A percentile compares a stretch with the other conserved stretches of the same genome.
These are phyloP conservation scores for Xiphophorus birchmanni DNA, from an alignment of 2,797 vertebrate species.

Conservation along the genomic window DNA sequence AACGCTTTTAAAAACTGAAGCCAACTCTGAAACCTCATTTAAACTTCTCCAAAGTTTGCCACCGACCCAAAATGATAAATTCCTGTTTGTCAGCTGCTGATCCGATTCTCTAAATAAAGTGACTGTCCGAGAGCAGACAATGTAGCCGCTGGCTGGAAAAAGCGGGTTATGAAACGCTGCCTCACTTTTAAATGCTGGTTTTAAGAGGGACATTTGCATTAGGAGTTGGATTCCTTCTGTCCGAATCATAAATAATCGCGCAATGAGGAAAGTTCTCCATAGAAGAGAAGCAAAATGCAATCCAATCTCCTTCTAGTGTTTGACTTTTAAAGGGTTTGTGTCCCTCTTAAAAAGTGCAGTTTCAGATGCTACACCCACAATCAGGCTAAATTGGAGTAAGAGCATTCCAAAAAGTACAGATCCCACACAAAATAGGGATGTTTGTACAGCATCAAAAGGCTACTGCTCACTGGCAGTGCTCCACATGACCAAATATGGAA, in stretches of 20 bases:
- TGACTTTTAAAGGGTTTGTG: slow-evolving; percentile 58
- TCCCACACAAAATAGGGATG: slow-evolving; percentile 81
- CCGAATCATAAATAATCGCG: slow-evolving; percentile 62
- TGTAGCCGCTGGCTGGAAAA: slow-evolving; percentile 42
- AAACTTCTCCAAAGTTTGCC: slow-evolving; percentile 34
- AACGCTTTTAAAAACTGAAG: slow-evolving; percentile 10
- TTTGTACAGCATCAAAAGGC: slow-evolving; percentile 83
- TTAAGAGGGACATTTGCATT: slow-evolving; percentile 70
- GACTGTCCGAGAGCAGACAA: slow-evolving; percentile 34
- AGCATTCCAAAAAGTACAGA: slow-evolving; percentile 70
- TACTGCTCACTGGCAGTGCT: slow-evolving; percentile 81
- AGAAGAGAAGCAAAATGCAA: slow-evolving; percentile 30
- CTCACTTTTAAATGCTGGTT: slow-evolving; percentile 60
- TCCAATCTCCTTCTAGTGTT: slow-evolving; percentile 30
- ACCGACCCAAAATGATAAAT: slow-evolving; percentile 45
- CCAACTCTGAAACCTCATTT: slow-evolving; percentile 17
- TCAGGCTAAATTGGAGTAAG: slow-evolving; percentile 68
- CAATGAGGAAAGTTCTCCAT: slow-evolving; percentile 50
- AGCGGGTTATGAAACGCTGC: slow-evolving; percentile 52
- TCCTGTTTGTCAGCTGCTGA: slow-evolving; percentile 54
- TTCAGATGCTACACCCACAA: slow-evolving; percentile 66
- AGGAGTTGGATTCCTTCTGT: slow-evolving; percentile 38
- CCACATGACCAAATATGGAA: slow-evolving; percentile 88
- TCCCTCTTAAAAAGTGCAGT: slow-evolving; percentile 58
- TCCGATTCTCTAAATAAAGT: slow-evolving; percentile 57